Conservation (phyloP, 2,797 vertebrate genomes). For the Dermochelys coriacea region DNA sequence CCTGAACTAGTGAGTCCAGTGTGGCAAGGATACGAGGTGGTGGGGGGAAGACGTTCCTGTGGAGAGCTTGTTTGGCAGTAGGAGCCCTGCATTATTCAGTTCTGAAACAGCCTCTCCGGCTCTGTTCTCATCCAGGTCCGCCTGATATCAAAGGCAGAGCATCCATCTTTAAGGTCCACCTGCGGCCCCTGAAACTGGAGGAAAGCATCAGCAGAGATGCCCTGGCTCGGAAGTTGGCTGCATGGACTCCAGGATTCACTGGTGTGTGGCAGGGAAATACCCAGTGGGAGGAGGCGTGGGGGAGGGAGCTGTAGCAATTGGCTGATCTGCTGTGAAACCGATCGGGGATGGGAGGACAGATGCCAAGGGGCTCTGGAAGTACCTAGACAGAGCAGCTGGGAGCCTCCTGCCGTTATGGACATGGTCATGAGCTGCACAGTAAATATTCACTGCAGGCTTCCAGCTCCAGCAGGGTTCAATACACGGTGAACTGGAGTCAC, state of each 20-base stretch:
- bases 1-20: too few species aligned
- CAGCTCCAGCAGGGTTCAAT: neutral
- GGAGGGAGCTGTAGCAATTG: neutral
- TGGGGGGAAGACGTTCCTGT: neutral
- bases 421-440: neutral
- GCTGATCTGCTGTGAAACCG: neutral
- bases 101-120: neutral
- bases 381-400: neutral
- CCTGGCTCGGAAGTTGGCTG: slow-evolving; percentile 83
- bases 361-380: neutral
- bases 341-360: neutral
- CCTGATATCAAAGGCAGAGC: slow-evolving; percentile 88
- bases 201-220: slow-evolving; percentile 71
- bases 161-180: slow-evolving; percentile 87
- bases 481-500: too few species aligned
- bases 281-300: neutral
- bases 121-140: slow-evolving; percentile 74
- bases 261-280: slow-evolving; percentile 65
- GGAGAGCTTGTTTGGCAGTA: neutral
- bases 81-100: neutral
- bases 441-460: neutral
- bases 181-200: slow-evolving; percentile 84
- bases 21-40: too few species aligned
- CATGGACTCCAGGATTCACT: slow-evolving; percentile 85
- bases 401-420: neutral